Base-by-base conservation (phyloP, 1,140 invertebrate genomes). In the Euura lappo region DNA sequence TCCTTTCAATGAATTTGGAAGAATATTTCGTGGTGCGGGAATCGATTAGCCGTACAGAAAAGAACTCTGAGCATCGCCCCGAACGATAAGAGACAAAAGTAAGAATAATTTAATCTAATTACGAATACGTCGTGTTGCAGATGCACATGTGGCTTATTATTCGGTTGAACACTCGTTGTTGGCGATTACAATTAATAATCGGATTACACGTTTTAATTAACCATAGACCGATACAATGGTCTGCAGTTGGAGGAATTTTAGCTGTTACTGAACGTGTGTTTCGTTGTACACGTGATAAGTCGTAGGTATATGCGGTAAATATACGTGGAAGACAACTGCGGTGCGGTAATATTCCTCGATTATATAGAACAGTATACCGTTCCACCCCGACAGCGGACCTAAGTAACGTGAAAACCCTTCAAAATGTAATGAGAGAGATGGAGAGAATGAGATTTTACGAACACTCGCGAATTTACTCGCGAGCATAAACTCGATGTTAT, bases 391-490 rank as follows among this genome's bases (percentile, higher is more conserved):
- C 28, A 28, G 28, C 28, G 28, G 28, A 28, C 28, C 28, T 28
- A 28, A 28, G 28, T 28, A 28, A 28, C 28, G 28, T 28, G 28
- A 28, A 28, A 28, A 28, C 28, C 28, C 28, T 60, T 60, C 51
- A 60, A 60, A 60, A 60, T 11, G 51, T 60, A 60, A 60, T 60
- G 51, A 60, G 51, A 60, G 51, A 51, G 47, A 51, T 7, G 11
- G 47, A 51, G 47, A 51, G 47, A 2, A 11, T 11, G 51, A 60
- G 51, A 60, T 60, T 60, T 60, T 60, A 60, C 51, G 51, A 60
- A 60, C 51, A 60, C 51, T 60, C 51, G 10, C 51, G 13, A 60
- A 60, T 60, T 60, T 60, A 60, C 51, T 60, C 51, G 51, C 51
- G 51, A 8, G 51, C 51, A 60, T 60, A 60, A 60, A 60, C 51